A percentile compares a stretch with the other conserved stretches of the same genome.
These are phyloP conservation scores for Archivesica marissinica DNA, from an alignment of 1,140 invertebrate genomes.

Conservation along the genomic window DNA sequence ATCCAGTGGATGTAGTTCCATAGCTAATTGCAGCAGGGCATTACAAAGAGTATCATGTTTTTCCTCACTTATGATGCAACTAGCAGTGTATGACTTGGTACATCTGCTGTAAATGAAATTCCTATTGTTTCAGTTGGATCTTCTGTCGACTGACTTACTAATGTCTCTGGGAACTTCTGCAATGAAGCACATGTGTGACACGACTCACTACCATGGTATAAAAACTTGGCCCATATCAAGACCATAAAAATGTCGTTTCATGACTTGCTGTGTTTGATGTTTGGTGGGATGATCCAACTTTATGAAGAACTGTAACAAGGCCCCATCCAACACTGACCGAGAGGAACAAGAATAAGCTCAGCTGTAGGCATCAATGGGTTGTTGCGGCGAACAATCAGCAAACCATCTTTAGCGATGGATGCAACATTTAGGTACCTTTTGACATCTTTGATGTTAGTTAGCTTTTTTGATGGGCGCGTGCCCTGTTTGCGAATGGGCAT, in stretches of 20 bases:
- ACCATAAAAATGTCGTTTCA: slow-evolving; percentile 61
- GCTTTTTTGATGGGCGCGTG: slow-evolving; percentile 62
- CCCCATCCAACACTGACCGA: slow-evolving; percentile 31
- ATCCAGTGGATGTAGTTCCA: no score
- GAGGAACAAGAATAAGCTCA: no score
- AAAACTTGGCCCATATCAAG: slow-evolving; percentile 47
- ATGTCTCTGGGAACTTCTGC: background rate
- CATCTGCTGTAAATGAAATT: slow-evolving; percentile 61
- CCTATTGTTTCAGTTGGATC: slow-evolving; percentile 46
- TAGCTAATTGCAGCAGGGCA: no score
- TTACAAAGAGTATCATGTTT: no score
- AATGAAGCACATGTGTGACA: slow-evolving; percentile 49
- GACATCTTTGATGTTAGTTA: slow-evolving; percentile 50
- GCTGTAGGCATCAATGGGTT: no score
- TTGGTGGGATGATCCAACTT: slow-evolving; percentile 54
- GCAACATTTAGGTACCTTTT: slow-evolving; percentile 53
- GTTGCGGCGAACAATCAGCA: slow-evolving; percentile 50
- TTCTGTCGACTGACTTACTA: slow-evolving; percentile 29
- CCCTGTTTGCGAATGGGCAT: slow-evolving; percentile 51
- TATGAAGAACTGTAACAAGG: slow-evolving; percentile 46
- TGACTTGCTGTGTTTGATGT: slow-evolving; percentile 39
- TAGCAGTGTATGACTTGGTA: no score
- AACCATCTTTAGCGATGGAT: slow-evolving; percentile 60
- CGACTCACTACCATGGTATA: background rate
- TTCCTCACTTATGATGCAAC: no score